Conservation (phyloP, 2,888 invertebrate species). For the Uloborus plumipes region DNA sequence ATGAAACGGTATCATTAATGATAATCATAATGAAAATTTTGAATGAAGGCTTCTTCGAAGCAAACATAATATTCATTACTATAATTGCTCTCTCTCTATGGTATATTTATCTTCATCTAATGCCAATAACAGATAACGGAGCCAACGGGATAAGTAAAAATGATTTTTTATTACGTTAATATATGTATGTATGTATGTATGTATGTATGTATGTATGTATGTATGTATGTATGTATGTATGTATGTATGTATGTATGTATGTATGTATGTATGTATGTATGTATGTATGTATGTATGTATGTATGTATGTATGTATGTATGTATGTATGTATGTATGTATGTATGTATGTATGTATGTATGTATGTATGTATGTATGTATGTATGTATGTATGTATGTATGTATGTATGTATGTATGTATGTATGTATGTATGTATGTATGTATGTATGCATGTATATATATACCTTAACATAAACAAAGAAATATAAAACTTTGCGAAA, state of each 20-base stretch:
- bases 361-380: conserved; percentile 13
- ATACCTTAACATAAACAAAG: too few species aligned
- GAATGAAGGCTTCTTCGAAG: too few species aligned
- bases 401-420: conserved; percentile 3
- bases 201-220: neutral
- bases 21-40: too few species aligned
- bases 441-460: neutral
- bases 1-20: too few species aligned
- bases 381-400: conserved; percentile 7
- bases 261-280: neutral
- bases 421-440: neutral
- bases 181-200: neutral
- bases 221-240: neutral
- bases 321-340: neutral
- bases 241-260: neutral
- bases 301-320: neutral
- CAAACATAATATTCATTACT: too few species aligned
- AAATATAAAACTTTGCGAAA: too few species aligned
- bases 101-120: too few species aligned
- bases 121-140: too few species aligned
- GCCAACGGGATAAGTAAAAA: too few species aligned
- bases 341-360: conserved; percentile 5
- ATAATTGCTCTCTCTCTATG: too few species aligned
- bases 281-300: neutral
- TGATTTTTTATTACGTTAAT: neutral